Evolutionary conservation across 2,888 invertebrate species (phyloP).

Genomic region (Zeuzera pyrina): DNA sequence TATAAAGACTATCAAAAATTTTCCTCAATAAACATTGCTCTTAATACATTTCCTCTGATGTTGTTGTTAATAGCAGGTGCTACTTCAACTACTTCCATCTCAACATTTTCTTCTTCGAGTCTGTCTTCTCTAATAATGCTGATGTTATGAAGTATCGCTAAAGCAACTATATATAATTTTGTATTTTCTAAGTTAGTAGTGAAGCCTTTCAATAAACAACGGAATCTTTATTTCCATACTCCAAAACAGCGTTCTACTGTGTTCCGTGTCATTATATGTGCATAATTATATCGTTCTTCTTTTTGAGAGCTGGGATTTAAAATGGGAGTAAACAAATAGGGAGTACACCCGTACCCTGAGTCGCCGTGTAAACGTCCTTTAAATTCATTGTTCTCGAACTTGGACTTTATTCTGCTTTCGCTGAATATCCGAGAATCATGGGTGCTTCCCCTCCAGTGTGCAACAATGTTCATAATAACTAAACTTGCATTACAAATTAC

Average conservation of each 20-base stretch:
- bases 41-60: not conserved
- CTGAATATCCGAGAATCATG: constrained; percentile 10
- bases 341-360: constrained; percentile 7
- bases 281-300: no score
- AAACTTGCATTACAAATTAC: constrained; percentile 7
- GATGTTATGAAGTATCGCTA: constrained; percentile 1
- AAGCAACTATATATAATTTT: not conserved
- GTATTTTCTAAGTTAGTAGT: not conserved
- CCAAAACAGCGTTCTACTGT: constrained; percentile 14
- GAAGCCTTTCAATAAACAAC: constrained; percentile 11
- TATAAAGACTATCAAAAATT: no score
- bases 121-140: not conserved
- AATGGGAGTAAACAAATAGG: no score
- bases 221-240: constrained; percentile 14
- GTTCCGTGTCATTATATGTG: no score
- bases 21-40: constrained; percentile 1
- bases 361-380: constrained; percentile 9
- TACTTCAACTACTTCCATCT: not conserved
- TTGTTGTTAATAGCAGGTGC: not conserved
- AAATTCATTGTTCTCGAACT: constrained; percentile 9
- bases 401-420: constrained; percentile 6
- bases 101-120: not conserved
- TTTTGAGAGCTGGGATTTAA: no score
- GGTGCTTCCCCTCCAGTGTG: constrained; percentile 10
- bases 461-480: constrained; percentile 8